phyloP scores from a whole-genome alignment of 2,888 invertebrate species.

The Tenodera sinensis region DNA sequence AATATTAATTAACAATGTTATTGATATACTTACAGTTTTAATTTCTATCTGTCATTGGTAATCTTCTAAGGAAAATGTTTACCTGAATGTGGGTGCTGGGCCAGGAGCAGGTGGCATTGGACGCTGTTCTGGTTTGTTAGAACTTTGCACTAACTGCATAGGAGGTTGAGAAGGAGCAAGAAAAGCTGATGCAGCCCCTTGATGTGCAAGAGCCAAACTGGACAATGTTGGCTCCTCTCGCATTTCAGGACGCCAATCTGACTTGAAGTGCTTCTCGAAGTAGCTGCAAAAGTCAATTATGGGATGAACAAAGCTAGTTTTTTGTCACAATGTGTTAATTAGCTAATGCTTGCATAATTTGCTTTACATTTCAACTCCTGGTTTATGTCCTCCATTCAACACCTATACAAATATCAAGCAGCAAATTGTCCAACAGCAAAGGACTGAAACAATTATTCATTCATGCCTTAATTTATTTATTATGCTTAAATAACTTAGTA shows the following conservation, averaged over 20 bases:
- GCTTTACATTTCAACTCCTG: too few species aligned
- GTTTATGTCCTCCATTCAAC: too few species aligned
- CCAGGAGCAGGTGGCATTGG: slow-evolving; percentile 44
- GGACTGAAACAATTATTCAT: too few species aligned
- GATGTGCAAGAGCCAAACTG: slow-evolving; percentile 37
- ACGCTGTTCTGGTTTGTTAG: slow-evolving; percentile 40
- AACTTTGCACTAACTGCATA: slow-evolving; percentile 37
- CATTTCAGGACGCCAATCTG: slow-evolving; percentile 47
- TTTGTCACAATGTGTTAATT: too few species aligned
- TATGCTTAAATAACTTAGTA: too few species aligned
- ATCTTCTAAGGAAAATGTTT: neutral
- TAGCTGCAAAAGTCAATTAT: slow-evolving; percentile 40
- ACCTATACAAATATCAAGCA: neutral
- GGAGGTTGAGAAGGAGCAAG: slow-evolving; percentile 44
- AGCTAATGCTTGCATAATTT: too few species aligned
- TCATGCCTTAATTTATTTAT: too few species aligned
- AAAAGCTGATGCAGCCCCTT: slow-evolving; percentile 46
- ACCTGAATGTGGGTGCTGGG: slow-evolving; percentile 46
- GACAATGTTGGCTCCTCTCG: slow-evolving; percentile 40
- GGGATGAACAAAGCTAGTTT: too few species aligned
- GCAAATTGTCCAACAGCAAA: neutral
- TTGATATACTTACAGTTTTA: too few species aligned
- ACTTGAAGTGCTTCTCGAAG: slow-evolving; percentile 46
- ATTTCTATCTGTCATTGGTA: neutral
- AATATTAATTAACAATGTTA: too few species aligned